A percentile compares a stretch with the other conserved stretches of the same genome.
Evolutionary conservation across 1,140 invertebrate species (phyloP).

Genomic region (Helicoverpa armigera): DNA sequence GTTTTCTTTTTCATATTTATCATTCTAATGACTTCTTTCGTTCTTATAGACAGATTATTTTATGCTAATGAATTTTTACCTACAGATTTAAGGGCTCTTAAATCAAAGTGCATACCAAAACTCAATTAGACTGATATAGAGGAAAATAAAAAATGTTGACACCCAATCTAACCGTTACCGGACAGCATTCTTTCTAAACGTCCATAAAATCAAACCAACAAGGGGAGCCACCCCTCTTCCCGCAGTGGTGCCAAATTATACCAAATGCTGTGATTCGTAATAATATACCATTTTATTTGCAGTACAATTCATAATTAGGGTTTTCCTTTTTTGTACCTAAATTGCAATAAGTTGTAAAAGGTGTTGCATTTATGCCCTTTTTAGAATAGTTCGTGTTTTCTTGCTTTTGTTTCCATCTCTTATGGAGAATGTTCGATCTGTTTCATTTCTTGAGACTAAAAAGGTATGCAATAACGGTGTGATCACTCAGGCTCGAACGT

Average conservation of each 20-base stretch:
- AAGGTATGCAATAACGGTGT: neutral
- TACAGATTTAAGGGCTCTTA: too few species aligned
- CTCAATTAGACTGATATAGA: neutral
- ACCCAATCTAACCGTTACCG: slow-evolving; percentile 18
- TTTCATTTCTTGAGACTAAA: too few species aligned
- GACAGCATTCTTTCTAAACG: slow-evolving; percentile 15
- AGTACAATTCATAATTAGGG: slow-evolving; percentile 18
- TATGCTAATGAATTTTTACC: too few species aligned
- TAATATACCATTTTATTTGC: slow-evolving; percentile 42
- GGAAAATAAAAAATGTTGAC: slow-evolving; percentile 5
- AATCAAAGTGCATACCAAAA: neutral
- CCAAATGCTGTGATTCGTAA: slow-evolving; percentile 55
- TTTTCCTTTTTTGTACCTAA: neutral
- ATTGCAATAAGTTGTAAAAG: too few species aligned
- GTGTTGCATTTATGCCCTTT: too few species aligned
- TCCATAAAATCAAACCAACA: slow-evolving; percentile 28
- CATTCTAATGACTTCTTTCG: too few species aligned
- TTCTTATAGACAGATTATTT: too few species aligned
- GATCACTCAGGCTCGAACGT: neutral
- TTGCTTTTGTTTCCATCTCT: too few species aligned
- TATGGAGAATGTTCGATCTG: too few species aligned
- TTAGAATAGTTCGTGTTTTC: too few species aligned
- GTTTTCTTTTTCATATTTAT: too few species aligned
- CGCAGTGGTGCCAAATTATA: slow-evolving; percentile 50
- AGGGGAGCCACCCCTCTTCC: slow-evolving; percentile 30